phyloP scores from a whole-genome alignment of 2,113 vertebrate genomes.

The Antigone vipio region DNA sequence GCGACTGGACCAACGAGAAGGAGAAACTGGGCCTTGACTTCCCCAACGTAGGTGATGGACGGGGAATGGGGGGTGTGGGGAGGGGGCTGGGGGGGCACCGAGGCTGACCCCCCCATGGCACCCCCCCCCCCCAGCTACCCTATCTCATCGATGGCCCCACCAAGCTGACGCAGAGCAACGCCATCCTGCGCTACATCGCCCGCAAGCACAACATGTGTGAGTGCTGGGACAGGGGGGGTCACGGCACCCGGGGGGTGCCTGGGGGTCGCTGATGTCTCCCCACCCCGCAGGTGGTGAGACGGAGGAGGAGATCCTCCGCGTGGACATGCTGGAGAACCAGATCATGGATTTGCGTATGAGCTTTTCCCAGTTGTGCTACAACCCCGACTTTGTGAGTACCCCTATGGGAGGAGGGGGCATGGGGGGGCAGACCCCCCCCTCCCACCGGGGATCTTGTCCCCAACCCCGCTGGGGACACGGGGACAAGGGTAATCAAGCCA shows the following conservation, averaged over 20 bases:
- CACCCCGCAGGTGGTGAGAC: constrained; percentile 79
- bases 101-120: too few relatives aligned
- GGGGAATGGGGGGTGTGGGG: too few relatives aligned
- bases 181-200: constrained; percentile 90
- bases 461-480: too few relatives aligned
- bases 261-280: background rate
- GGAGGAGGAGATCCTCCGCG: constrained; percentile 81
- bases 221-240: background rate
- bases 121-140: constrained; percentile 75
- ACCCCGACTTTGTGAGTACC: constrained; percentile 80
- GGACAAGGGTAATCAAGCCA: too few relatives aligned
- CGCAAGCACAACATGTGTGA: constrained; percentile 88
- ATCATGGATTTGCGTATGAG: constrained; percentile 87
- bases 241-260: too few relatives aligned
- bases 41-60: too few relatives aligned
- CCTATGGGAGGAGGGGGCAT: too few relatives aligned
- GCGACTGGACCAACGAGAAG: too few relatives aligned
- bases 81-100: too few relatives aligned
- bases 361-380: constrained; percentile 79
- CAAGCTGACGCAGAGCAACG: constrained; percentile 89
- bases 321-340: constrained; percentile 90
- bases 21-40: too few relatives aligned
- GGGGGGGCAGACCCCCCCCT: too few relatives aligned
- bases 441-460: too few relatives aligned
- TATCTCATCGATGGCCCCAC: constrained; percentile 85